Evolutionary conservation across 2,113 vertebrate species (phyloP).

Genomic region (Sylvilagus bachmani): DNA sequence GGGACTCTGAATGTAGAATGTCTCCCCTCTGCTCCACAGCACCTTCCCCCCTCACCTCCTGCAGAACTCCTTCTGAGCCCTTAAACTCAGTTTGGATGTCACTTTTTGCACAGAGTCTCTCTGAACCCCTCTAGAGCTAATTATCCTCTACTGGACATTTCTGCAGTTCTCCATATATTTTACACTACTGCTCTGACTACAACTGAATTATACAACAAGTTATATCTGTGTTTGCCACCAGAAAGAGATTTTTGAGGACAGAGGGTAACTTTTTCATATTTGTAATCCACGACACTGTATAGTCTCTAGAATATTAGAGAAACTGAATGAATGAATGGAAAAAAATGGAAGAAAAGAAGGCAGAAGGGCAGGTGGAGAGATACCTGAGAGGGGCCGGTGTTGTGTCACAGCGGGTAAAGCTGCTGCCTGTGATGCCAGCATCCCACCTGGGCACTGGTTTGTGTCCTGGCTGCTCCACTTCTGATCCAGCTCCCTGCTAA

Average conservation of each 20-base stretch:
- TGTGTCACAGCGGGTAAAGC: no score
- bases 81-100: neutral
- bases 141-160: neutral
- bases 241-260: constrained; percentile 30
- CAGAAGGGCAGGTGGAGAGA: neutral
- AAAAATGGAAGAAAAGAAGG: neutral
- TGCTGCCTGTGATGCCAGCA: no score
- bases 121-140: neutral
- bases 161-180: neutral
- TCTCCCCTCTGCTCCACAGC: neutral
- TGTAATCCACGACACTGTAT: constrained; percentile 44
- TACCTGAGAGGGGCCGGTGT: no score
- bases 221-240: constrained; percentile 49
- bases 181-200: neutral
- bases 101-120: neutral
- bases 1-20: neutral
- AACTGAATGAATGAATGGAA: neutral
- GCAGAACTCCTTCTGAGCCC: neutral
- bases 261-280: constrained; percentile 16
- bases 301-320: constrained; percentile 27
- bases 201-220: neutral
- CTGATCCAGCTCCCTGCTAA: no score
- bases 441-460: no score
- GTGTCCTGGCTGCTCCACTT: no score
- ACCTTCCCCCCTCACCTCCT: neutral